Conservation (phyloP, 1,140 invertebrate genomes). For the Diuraphis noxia region DNA sequence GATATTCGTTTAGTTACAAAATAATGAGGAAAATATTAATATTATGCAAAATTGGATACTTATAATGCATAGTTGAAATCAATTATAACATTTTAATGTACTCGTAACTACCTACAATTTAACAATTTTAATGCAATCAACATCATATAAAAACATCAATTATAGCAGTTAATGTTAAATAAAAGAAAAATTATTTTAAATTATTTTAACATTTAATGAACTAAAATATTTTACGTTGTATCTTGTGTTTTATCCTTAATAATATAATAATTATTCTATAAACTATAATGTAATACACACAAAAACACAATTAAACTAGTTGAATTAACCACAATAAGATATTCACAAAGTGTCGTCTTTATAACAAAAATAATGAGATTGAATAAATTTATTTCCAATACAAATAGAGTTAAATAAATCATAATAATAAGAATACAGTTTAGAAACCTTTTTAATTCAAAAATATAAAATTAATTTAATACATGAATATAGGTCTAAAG, state of each 20-base stretch:
- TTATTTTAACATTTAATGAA: too few species aligned
- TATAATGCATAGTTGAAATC: not conserved
- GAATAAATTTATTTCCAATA: not conserved
- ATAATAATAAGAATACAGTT: not conserved
- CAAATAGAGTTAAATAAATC: not conserved
- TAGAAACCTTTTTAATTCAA: too few species aligned
- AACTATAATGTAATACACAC: not conserved
- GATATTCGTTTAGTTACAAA: not conserved
- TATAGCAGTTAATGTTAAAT: not conserved
- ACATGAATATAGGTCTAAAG: not conserved
- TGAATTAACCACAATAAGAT: not conserved
- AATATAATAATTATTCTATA: too few species aligned
- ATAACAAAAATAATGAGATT: not conserved
- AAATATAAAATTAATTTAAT: not conserved
- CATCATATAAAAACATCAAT: not conserved
- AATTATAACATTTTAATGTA: not conserved
- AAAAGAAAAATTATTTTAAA: not conserved
- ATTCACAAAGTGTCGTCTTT: too few species aligned
- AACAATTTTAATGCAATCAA: not conserved
- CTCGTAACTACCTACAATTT: too few species aligned
- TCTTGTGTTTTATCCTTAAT: not conserved
- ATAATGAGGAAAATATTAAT: not conserved
- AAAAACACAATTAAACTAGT: not conserved
- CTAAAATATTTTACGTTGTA: too few species aligned
- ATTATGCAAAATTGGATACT: not conserved